Conservation (phyloP, 2,797 vertebrate species). For the Echeneis naucrates region DNA sequence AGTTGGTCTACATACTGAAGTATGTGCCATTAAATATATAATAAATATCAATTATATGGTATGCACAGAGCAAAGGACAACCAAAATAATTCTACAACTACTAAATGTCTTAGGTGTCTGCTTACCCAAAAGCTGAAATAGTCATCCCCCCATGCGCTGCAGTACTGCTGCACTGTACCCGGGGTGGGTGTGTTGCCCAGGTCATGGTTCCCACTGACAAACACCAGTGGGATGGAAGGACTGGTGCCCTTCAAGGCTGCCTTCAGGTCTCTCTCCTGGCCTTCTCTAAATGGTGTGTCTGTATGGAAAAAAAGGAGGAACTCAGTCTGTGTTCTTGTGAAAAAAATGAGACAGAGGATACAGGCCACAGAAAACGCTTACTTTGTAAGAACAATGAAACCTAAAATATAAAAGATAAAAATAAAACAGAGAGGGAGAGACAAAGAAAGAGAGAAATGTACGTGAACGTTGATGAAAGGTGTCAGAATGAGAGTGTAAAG, state of each 20-base stretch:
- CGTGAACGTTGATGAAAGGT: constrained; percentile 28
- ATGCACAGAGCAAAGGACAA: neutral
- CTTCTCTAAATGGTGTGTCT: constrained; percentile 88
- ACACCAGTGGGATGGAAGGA: constrained; percentile 90
- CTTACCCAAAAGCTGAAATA: constrained; percentile 97
- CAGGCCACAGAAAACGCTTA: constrained; percentile 4
- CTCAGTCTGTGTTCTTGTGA: neutral
- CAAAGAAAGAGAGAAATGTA: constrained; percentile 1
- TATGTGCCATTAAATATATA: neutral
- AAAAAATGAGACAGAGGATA: neutral
- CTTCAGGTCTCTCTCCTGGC: constrained; percentile 92
- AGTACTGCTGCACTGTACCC: constrained; percentile 86
- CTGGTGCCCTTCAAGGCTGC: constrained; percentile 81
- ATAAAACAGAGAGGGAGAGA: constrained; percentile 7
- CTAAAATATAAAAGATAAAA: constrained; percentile 10
- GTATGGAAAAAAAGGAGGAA: constrained; percentile 19
- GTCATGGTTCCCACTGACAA: constrained; percentile 98
- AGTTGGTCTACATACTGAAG: too few relatives aligned
- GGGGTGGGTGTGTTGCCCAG: constrained; percentile 91
- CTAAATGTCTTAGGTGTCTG: neutral
- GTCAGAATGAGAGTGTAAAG: constrained; percentile 49
- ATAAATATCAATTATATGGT: neutral
- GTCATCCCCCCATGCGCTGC: constrained; percentile 93
- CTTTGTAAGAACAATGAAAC: constrained; percentile 29
- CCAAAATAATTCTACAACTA: neutral